Evolutionary conservation across 2,113 vertebrate species (phyloP), one percentile per base, ranked within the genome.

Genomic region (Nymphicus hollandicus): DNA sequence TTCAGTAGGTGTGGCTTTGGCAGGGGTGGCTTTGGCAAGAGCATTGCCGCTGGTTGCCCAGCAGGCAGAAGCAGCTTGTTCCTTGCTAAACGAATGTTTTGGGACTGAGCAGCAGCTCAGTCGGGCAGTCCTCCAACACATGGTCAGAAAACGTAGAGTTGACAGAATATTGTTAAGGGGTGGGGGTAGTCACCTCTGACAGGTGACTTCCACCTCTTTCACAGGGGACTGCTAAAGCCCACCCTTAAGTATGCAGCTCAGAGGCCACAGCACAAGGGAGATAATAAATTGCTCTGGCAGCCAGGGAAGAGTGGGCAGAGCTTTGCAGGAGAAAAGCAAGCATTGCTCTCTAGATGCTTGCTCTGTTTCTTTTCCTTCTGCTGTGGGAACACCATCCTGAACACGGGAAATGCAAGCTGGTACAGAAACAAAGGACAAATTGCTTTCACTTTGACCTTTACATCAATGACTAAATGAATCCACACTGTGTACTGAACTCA

Each of bases 381-480:
- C 49, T n/a, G 56, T 0, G 1, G 41, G 44, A 71, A 35, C 0
- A 1, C 49, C 69, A 49, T 65, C 7, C 56, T n/a, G n/a, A 56
- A 22, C n/a, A 79, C 29, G 31, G 60, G 29, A 82, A 63, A 47
- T 52, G 43, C 37, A 56, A 69, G 50, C 17, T 35, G 28, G 41
- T 81, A n/a, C n/a, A 37, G 44, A 43, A 74, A 64, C 39, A 41
- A 92, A 77, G 49, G 47, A 25, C 29, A n/a, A 9, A 73, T 73
- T 78, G 13, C 58, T 63, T 78, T 81, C 24, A 10, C 52, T 78
- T 82, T 72, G 71, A 39, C 29, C 22, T 82, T 73, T 64, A 46
- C 18, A 31, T 53, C 49, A 68, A 25, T 2, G 1, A n/a, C n/a
- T n/a, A 47, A 70, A 24, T 9, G 76, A 71, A 44, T 71, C 76